Conservation (phyloP, 2,888 invertebrate genomes). For the Ptychoptera albimana region DNA sequence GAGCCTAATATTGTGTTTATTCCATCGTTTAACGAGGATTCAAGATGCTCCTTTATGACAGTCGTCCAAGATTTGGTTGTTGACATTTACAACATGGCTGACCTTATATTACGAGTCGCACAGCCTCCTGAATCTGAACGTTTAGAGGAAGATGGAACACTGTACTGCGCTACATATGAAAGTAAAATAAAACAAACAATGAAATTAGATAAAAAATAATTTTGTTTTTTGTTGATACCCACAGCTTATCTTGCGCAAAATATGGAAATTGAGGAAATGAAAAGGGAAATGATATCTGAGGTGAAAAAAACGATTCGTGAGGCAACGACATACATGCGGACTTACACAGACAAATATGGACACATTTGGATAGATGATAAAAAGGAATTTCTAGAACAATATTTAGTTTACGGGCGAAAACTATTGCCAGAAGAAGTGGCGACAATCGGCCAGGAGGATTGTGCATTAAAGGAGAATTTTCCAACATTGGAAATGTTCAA, state of each 20-base stretch:
- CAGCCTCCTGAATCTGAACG: constrained; percentile 28
- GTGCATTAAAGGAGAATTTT: constrained; percentile 44
- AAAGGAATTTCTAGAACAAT: constrained; percentile 52
- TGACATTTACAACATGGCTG: constrained; percentile 63
- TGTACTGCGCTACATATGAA: constrained; percentile 23
- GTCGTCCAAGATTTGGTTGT: constrained; percentile 56
- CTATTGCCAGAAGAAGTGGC: constrained; percentile 54
- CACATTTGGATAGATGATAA: constrained; percentile 66
- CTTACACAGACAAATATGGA: constrained; percentile 44
- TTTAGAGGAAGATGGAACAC: constrained; percentile 16
- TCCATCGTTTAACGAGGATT: constrained; percentile 54
- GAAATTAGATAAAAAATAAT: neutral
- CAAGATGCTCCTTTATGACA: constrained; percentile 49
- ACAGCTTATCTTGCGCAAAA: constrained; percentile 33
- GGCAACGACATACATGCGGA: constrained; percentile 24
- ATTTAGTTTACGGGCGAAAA: constrained; percentile 52
- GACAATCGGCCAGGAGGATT: constrained; percentile 25
- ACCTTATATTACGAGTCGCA: constrained; percentile 53
- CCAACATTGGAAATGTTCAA: constrained; percentile 21
- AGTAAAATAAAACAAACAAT: constrained; percentile 17
- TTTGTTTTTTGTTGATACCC: too few relatives aligned
- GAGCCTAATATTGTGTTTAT: constrained; percentile 54
- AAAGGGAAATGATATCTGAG: constrained; percentile 33
- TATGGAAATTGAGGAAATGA: constrained; percentile 38
- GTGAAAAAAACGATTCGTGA: constrained; percentile 24